Percentiles rank a stretch among this genome's conserved stretches.
phyloP scores from a whole-genome alignment of 2,797 vertebrate genomes.

The Corythornis leucogaster region DNA sequence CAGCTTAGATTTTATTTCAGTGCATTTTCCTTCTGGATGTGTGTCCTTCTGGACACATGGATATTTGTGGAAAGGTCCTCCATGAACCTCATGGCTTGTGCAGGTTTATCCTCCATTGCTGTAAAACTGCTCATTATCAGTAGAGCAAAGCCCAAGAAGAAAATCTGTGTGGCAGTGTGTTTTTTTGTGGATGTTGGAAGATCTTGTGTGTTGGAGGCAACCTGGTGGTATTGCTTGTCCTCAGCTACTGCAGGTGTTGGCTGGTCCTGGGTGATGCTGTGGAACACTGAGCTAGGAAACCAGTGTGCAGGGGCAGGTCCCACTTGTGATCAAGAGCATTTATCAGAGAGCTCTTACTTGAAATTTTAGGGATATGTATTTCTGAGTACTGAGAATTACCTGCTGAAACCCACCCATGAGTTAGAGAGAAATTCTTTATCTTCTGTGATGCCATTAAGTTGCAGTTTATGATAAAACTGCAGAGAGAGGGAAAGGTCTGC shows the following conservation, averaged over 20 bases:
- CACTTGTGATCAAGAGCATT: background rate
- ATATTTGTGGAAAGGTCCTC: background rate
- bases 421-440: background rate
- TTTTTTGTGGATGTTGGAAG: background rate
- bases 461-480: background rate
- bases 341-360: background rate
- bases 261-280: background rate
- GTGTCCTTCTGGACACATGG: accelerated
- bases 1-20: background rate
- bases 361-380: background rate
- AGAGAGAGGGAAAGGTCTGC: background rate
- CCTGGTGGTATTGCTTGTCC: background rate
- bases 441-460: background rate
- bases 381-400: background rate
- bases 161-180: background rate
- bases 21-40: background rate
- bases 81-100: accelerated
- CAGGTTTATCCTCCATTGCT: background rate
- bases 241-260: background rate
- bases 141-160: background rate
- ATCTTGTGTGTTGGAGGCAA: background rate
- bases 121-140: background rate
- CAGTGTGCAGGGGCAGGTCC: background rate
- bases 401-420: accelerated
- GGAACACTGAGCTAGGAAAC: background rate